Evolutionary conservation across 2,888 invertebrate species (phyloP), one percentile per base, ranked within the genome.

Genomic region (Trachelus stipa): DNA sequence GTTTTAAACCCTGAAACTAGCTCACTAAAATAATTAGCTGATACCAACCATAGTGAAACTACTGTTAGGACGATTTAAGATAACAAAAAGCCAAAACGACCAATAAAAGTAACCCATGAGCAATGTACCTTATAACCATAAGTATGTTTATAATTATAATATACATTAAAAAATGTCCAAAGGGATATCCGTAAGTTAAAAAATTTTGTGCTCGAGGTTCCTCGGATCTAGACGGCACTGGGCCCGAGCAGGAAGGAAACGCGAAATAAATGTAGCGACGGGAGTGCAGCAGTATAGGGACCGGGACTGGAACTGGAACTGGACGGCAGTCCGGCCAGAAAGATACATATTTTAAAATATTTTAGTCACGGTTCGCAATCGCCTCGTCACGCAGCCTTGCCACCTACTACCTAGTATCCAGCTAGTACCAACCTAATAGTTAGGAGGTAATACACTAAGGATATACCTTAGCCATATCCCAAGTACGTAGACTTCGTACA

Each of bases 261-360:
- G 90, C 88, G 90, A 91, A 91, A 91, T 91, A 91, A 91, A 91
- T 90, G 91, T 89, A 89, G 87, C 88, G 86, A 86, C 88, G 71
- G 78, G 68, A 76, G 78, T 78, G 78, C 81, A 81, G 82, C 82
- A 83, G 81, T 76, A 84, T 80, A 75, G 78, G 85, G 85, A 86
- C 85, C 86, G 84, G 85, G 84, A 85, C 86, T 87, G 89, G 88
- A 89, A 90, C 90, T 89, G 88, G 88, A 89, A 88, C 90, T 89
- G 90, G 90, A 90, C 90, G 89, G 87, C 87, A 91, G 90, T 89
- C 90, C 90, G 90, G 89, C 89, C 90, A 91, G 91, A 91, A 91
- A 91, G 91, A 91, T 91, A 91, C 91, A 91, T 91, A 91, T 91
- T 91, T 91, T 91, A 91, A 90, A 91, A 91, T 91, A 91, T 90